Percentiles rank a stretch among this genome's conserved stretches.
phyloP scores from a whole-genome alignment of 2,797 vertebrate genomes.

The Coregonus suidteri region DNA sequence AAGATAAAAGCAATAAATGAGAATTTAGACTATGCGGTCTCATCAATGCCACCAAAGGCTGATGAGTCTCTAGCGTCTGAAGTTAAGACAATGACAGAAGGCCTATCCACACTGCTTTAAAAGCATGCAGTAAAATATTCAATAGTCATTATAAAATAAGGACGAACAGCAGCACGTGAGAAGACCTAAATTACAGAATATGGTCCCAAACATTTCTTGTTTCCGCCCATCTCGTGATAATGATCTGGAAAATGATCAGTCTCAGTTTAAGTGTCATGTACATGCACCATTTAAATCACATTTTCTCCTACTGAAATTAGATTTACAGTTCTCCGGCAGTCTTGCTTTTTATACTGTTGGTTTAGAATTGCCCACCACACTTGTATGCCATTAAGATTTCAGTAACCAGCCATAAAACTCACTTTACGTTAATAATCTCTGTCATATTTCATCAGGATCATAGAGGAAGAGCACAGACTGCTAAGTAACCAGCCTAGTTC shows the following conservation, averaged over 20 bases:
- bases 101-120: not conserved
- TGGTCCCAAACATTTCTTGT: not conserved
- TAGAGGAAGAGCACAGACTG: conserved; percentile 20
- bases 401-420: conserved; percentile 32
- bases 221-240: not conserved
- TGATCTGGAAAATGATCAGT: not conserved
- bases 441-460: conserved; percentile 53
- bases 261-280: conserved; percentile 23
- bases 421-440: conserved; percentile 46
- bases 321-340: conserved; percentile 21
- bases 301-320: conserved; percentile 30
- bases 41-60: conserved; percentile 1
- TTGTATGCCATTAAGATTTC: conserved; percentile 42
- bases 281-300: conserved; percentile 19
- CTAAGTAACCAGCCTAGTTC: conserved; percentile 4
- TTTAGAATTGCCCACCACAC: conserved; percentile 26
- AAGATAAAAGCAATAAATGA: not conserved
- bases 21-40: not conserved
- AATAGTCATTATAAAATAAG: not conserved
- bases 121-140: not conserved
- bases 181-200: not conserved
- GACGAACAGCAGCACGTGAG: not conserved
- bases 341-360: conserved; percentile 10
- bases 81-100: not conserved
- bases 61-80: not conserved